A percentile compares a stretch with the other conserved stretches of the same genome.
Evolutionary conservation across 2,113 vertebrate species (phyloP).

Genomic region (Lampris megalopsis): DNA sequence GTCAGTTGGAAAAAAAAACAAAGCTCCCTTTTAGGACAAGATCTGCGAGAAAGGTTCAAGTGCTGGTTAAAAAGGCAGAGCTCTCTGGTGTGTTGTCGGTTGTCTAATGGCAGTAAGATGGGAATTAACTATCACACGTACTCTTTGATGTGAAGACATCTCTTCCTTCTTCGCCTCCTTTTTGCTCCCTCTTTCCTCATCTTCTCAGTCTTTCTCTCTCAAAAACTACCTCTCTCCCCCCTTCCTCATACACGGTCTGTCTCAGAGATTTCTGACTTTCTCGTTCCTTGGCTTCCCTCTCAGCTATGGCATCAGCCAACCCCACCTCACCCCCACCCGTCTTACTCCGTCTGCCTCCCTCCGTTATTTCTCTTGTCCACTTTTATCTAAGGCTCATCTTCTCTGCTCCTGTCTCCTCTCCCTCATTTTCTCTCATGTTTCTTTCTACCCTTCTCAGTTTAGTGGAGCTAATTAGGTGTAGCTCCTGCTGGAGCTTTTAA

Average conservation of each 20-base stretch:
- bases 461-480: too few relatives aligned
- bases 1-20: too few relatives aligned
- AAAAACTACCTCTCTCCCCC: background rate
- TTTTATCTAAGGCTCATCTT: too few relatives aligned
- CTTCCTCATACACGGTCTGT: background rate
- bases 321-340: background rate
- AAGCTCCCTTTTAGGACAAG: background rate
- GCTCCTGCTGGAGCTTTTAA: too few relatives aligned
- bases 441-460: background rate
- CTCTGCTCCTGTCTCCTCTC: background rate
- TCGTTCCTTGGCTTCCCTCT: background rate
- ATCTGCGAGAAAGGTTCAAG: background rate
- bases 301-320: too few relatives aligned
- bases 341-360: background rate
- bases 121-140: slow-evolving; percentile 6
- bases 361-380: too few relatives aligned
- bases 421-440: background rate
- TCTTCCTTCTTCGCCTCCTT: background rate
- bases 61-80: slow-evolving; percentile 3
- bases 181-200: too few relatives aligned
- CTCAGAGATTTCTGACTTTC: background rate
- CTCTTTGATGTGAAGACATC: slow-evolving; percentile 14
- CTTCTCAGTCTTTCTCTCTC: background rate
- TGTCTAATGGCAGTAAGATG: background rate
- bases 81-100: background rate